Evolutionary conservation across 2,113 vertebrate species (phyloP).

Genomic region (Rhadina sibilatrix): DNA sequence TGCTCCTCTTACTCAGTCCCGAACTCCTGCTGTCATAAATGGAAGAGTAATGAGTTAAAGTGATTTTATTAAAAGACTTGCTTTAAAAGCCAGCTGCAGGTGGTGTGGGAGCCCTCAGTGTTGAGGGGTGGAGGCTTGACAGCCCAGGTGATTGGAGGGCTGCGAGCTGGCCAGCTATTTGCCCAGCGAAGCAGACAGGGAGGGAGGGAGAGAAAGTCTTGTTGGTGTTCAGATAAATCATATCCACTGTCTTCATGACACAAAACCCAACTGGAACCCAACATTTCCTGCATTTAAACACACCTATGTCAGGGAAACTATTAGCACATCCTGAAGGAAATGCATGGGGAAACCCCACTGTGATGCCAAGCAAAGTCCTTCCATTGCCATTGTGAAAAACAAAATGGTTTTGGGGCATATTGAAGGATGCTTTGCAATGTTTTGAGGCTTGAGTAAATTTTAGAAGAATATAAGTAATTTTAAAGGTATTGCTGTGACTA

Average conservation of each 20-base stretch:
- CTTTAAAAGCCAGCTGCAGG: conserved; percentile 6
- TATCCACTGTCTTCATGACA: neutral
- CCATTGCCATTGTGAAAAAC: neutral
- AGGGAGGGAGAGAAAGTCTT: neutral
- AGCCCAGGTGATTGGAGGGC: conserved; percentile 62
- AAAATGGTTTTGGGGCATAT: neutral
- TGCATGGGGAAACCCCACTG: neutral
- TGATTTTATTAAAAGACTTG: conserved; percentile 17
- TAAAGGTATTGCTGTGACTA: neutral
- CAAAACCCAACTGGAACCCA: neutral
- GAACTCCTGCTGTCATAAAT: neutral
- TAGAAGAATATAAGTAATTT: neutral
- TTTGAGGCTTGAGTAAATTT: neutral
- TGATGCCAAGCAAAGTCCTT: neutral
- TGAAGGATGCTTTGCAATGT: neutral
- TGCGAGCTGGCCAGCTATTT: neutral
- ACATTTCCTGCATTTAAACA: neutral
- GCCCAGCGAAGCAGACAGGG: neutral
- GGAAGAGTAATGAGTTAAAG: neutral
- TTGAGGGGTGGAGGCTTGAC: conserved; percentile 54
- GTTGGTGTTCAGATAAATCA: neutral
- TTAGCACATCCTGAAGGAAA: neutral
- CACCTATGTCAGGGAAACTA: neutral
- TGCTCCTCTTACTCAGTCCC: neutral
- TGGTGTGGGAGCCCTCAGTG: neutral